phyloP scores from a whole-genome alignment of 2,113 vertebrate genomes.

The Silurus asotus region DNA sequence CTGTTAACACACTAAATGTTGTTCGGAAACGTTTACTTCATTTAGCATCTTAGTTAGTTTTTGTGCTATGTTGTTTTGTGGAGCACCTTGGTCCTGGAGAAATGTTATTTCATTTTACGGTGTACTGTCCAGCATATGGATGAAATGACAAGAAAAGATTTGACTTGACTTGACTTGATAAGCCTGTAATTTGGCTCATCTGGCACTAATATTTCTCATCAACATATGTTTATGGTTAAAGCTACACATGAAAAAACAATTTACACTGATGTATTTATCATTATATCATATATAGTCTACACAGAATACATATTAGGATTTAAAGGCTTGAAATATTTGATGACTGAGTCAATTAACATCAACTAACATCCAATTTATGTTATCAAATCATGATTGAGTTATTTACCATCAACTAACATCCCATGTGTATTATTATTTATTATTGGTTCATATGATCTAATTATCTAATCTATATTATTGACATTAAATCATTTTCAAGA shows the following conservation, averaged over 20 bases:
- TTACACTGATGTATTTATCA: not conserved
- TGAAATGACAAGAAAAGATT: no score
- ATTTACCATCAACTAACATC: not conserved
- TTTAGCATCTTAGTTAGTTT: no score
- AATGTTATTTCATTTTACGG: no score
- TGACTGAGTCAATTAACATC: not conserved
- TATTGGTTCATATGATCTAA: no score
- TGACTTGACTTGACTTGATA: no score
- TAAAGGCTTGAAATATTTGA: not conserved
- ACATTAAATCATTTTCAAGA: not conserved
- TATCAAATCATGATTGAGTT: not conserved
- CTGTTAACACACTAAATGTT: no score
- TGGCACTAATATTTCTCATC: not conserved
- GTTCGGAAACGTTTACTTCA: no score
- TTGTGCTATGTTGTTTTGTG: no score
- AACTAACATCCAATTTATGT: not conserved
- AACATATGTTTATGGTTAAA: not conserved
- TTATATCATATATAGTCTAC: not conserved
- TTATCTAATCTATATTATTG: not conserved
- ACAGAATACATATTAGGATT: not conserved
- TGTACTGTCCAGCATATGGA: no score
- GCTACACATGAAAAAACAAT: not conserved
- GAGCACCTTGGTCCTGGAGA: no score
- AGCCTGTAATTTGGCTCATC: not conserved
- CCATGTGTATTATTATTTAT: not conserved